Base-by-base conservation (phyloP, 1,140 invertebrate species). In the Forficula auricularia region DNA sequence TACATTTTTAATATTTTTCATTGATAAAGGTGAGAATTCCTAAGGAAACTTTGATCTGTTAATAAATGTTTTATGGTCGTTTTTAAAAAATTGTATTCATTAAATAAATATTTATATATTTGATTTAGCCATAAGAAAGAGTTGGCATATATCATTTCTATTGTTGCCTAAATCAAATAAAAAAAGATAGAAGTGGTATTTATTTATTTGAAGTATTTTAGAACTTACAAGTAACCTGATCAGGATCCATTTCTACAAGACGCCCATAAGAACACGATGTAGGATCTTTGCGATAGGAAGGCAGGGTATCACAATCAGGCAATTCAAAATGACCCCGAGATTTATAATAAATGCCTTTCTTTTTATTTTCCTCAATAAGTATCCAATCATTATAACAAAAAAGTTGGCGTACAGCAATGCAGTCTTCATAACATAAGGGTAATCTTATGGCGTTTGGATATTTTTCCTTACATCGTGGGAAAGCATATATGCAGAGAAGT, bases 321-420 rank as follows among this genome's bases (percentile, higher is more conserved):
- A 96, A 64, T 20, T 75, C 63, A 60, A 94, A 91, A 60, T 92
- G 84, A 8, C 83, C 83, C 48, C 80, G 67, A n/a, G 75, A 78
- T 61, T 80, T 75, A 47, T 86, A 75, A 56, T 66, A 78, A 42
- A 85, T 75, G 9, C 77, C 73, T 39, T 76, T 66, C 44, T 77
- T 71, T 57, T 87, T 90, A 57, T 88, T 86, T 51, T 86, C 83
- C 62, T 91, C 84, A 44, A 92, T 78, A 20, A 86, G 59, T 13
- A 82, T 77, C 89, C 89, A 94, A 54, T 92, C 82, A 54, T 82
- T 84, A 58, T 86, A 89, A 63, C 90, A 96, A 61, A 92, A 85
- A 49, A 87, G 72, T 54, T 86, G 73, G 55, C 79, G 77, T 3
- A 91, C 81, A 19, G 87, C 89, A 52, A 85, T 74, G 57, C 91